phyloP scores from a whole-genome alignment of 1,140 invertebrate species.

The Rhyzopertha dominica region DNA sequence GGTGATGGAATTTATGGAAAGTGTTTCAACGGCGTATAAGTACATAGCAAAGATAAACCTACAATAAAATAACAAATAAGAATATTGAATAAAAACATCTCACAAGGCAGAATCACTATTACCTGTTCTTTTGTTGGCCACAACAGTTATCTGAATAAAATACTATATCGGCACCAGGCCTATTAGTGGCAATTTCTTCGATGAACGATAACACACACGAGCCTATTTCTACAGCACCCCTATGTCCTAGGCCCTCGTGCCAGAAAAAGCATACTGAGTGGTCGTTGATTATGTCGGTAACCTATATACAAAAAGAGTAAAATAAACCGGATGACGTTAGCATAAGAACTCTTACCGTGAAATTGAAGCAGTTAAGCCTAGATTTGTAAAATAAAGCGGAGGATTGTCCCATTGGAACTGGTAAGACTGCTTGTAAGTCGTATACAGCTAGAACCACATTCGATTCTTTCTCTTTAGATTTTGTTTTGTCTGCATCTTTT shows the following conservation, averaged over 20 bases:
- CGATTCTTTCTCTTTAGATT: slow-evolving; percentile 9
- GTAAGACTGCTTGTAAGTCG: slow-evolving; percentile 14
- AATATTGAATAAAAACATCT: no score
- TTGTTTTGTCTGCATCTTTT: slow-evolving; percentile 12
- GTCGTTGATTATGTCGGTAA: slow-evolving; percentile 18
- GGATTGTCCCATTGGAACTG: slow-evolving; percentile 8
- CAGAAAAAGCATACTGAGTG: slow-evolving; percentile 44
- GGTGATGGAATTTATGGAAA: slow-evolving; percentile 21
- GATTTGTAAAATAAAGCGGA: slow-evolving; percentile 36
- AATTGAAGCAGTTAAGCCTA: slow-evolving; percentile 47
- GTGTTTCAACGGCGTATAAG: slow-evolving; percentile 23
- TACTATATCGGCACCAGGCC: slow-evolving; percentile 27
- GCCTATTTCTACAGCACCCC: slow-evolving; percentile 46
- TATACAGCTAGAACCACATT: slow-evolving; percentile 13
- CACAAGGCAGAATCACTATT: slow-evolving; percentile 20
- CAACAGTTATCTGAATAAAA: slow-evolving; percentile 44
- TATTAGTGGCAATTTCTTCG: slow-evolving; percentile 21
- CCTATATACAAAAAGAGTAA: slow-evolving; percentile 11
- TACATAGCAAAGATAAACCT: slow-evolving; percentile 24
- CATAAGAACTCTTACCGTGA: slow-evolving; percentile 38
- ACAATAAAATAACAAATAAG: slow-evolving; percentile 10
- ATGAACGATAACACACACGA: slow-evolving; percentile 40
- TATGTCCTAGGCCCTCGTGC: slow-evolving; percentile 45
- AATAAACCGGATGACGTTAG: neutral
- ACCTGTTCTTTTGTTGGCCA: slow-evolving; percentile 44